These are phyloP conservation scores for Lamprologus speciosus DNA, from an alignment of 2,113 vertebrate species.

Conservation along the genomic window DNA sequence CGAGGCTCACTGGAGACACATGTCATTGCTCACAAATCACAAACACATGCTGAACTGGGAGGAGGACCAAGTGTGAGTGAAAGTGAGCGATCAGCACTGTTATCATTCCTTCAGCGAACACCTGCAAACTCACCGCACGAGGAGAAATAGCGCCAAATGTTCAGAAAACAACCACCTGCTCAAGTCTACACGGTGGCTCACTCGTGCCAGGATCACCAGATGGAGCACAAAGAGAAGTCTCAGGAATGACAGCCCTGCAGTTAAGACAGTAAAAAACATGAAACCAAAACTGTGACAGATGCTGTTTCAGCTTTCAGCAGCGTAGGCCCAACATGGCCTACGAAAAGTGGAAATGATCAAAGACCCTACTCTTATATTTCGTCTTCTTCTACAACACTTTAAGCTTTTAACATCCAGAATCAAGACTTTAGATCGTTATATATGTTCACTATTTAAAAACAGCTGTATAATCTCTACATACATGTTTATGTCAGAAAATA, in stretches of 20 bases:
- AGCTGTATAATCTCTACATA: neutral
- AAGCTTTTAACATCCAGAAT: neutral
- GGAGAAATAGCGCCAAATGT: neutral
- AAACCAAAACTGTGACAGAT: neutral
- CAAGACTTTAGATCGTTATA: neutral
- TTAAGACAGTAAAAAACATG: neutral
- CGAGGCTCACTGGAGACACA: neutral
- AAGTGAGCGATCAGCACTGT: neutral
- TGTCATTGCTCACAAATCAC: neutral
- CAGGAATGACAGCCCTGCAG: neutral
- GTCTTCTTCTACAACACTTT: neutral
- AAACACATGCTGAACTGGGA: neutral
- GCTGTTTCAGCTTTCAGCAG: neutral
- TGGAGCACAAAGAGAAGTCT: neutral
- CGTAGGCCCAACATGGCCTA: neutral
- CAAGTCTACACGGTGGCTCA: neutral
- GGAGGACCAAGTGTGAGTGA: neutral
- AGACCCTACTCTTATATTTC: accelerated
- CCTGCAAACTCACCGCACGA: neutral
- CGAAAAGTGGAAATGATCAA: neutral
- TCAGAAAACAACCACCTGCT: neutral
- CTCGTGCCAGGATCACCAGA: neutral
- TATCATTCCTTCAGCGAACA: neutral
- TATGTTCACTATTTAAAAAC: neutral
- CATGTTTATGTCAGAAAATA: neutral